Percentiles rank a stretch among this genome's conserved stretches.
These are phyloP conservation scores for Otolemur crassicaudatus DNA, from an alignment of 2,797 vertebrate species.

Conservation along the genomic window DNA sequence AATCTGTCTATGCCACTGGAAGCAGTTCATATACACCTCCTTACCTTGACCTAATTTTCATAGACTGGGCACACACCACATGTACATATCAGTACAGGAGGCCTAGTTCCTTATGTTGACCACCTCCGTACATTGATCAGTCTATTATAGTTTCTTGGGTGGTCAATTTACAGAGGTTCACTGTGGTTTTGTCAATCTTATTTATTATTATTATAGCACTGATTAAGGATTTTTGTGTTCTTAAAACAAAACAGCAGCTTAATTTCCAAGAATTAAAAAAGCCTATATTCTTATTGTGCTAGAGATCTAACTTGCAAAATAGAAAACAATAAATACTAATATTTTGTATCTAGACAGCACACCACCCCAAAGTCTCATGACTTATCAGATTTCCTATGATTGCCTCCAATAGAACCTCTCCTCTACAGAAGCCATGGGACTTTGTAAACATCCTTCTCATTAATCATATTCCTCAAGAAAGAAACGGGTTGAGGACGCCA, in stretches of 20 bases:
- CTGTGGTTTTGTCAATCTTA: not conserved
- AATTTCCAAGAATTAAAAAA: slow-evolving; percentile 13
- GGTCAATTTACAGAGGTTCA: too few relatives aligned
- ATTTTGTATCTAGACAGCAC: not conserved
- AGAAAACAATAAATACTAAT: not conserved
- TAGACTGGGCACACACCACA: too few relatives aligned
- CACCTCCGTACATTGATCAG: too few relatives aligned
- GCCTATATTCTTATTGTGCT: not conserved
- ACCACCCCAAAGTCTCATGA: not conserved
- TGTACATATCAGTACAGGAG: too few relatives aligned
- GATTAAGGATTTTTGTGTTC: not conserved
- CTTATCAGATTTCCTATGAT: slow-evolving; percentile 29
- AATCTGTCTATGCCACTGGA: not conserved
- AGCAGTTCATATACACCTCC: not conserved
- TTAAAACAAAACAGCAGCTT: not conserved
- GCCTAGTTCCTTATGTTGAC: too few relatives aligned
- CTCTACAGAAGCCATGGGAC: not conserved
- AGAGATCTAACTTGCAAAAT: slow-evolving; percentile 43
- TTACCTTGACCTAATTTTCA: too few relatives aligned
- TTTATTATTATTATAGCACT: not conserved
- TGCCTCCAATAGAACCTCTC: not conserved
- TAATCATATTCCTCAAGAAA: slow-evolving; percentile 42
- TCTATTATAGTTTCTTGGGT: too few relatives aligned
- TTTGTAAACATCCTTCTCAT: not conserved
- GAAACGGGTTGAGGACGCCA: not conserved